Evolutionary conservation across 1,140 invertebrate genomes (phyloP).

Genomic region (Cataglyphis hispanica): DNA sequence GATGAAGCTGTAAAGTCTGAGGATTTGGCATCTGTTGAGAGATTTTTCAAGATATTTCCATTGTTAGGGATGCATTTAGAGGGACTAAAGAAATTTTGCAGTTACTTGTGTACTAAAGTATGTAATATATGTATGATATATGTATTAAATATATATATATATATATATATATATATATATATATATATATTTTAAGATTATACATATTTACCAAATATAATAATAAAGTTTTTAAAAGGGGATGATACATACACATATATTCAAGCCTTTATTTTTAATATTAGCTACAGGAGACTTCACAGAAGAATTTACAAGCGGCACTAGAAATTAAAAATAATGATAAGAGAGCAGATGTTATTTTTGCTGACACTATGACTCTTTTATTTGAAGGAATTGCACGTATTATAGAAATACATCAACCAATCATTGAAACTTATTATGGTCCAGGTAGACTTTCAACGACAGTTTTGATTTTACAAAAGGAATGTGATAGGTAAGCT

Average conservation of each 20-base stretch:
- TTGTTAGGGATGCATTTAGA: slow-evolving; percentile 96
- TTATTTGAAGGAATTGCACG: slow-evolving; percentile 96
- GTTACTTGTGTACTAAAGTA: slow-evolving; percentile 94
- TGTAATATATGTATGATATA: slow-evolving; percentile 86
- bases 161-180: too few relatives aligned
- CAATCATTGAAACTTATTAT: slow-evolving; percentile 97
- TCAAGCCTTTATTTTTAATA: slow-evolving; percentile 63
- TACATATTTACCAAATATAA: slow-evolving; percentile 6
- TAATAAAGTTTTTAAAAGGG: background rate
- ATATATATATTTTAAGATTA: background rate
- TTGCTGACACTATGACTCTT: slow-evolving; percentile 93
- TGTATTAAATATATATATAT: too few relatives aligned
- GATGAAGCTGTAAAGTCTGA: slow-evolving; percentile 96
- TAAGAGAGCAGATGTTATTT: slow-evolving; percentile 92
- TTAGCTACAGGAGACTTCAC: slow-evolving; percentile 90
- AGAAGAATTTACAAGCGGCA: slow-evolving; percentile 91
- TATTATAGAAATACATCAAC: slow-evolving; percentile 96
- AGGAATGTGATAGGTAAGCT: slow-evolving; percentile 94
- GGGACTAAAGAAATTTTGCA: slow-evolving; percentile 96
- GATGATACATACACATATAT: too few relatives aligned
- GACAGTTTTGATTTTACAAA: slow-evolving; percentile 92
- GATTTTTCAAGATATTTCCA: slow-evolving; percentile 99
- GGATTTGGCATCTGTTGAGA: slow-evolving; percentile 96
- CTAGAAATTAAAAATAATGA: slow-evolving; percentile 89
- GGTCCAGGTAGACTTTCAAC: slow-evolving; percentile 92